Conservation (phyloP, 2,113 vertebrate species). For the Takifugu bimaculatus region DNA sequence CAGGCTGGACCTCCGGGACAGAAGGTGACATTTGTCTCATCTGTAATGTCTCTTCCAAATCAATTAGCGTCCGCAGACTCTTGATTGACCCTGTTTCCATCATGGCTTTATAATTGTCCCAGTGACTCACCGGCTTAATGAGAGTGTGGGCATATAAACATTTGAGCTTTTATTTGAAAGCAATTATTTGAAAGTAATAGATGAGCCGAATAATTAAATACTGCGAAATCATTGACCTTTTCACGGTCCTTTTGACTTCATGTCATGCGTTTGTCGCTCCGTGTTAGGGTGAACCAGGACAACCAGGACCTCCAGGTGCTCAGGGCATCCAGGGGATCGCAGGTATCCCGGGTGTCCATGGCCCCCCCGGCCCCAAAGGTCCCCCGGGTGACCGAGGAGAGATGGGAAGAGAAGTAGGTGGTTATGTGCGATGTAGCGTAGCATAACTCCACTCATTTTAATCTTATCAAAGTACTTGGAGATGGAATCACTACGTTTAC, state of each 20-base stretch:
- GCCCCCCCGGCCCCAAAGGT: constrained; percentile 76
- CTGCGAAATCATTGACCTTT: constrained; percentile 6
- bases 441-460: too few relatives aligned
- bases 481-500: too few relatives aligned
- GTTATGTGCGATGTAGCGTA: too few relatives aligned
- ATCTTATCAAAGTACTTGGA: too few relatives aligned
- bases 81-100: constrained; percentile 49
- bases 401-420: constrained; percentile 76
- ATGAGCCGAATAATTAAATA: constrained; percentile 18
- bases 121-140: constrained; percentile 37
- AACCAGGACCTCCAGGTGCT: constrained; percentile 78
- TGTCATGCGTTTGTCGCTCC: neutral
- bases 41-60: constrained; percentile 4
- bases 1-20: constrained; percentile 83
- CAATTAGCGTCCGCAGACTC: constrained; percentile 25
- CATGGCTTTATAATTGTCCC: constrained; percentile 51
- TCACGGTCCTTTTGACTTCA: neutral
- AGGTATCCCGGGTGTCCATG: constrained; percentile 77
- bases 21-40: constrained; percentile 70
- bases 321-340: constrained; percentile 86
- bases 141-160: constrained; percentile 14
- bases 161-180: constrained; percentile 28
- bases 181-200: constrained; percentile 42
- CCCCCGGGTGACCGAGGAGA: constrained; percentile 71
- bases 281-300: constrained; percentile 82